Conservation (phyloP, 2,888 invertebrate genomes). For the Heteropelma amictum region DNA sequence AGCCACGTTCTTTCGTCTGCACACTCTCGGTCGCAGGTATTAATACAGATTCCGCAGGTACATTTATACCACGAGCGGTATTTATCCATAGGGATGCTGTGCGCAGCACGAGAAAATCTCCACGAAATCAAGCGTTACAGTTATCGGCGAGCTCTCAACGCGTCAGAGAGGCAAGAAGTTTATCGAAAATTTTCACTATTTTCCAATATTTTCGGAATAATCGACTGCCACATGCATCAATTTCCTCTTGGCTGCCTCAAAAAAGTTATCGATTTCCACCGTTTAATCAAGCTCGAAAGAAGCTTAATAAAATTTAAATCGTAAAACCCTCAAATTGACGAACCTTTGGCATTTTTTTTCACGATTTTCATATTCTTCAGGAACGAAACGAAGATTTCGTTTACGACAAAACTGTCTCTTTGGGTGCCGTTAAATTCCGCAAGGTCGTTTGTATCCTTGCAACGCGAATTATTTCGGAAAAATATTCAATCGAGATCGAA, state of each 20-base stretch:
- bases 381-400: too few species aligned
- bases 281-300: too few species aligned
- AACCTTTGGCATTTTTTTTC: too few species aligned
- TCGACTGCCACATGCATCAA: too few species aligned
- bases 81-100: neutral
- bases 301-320: too few species aligned
- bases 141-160: neutral
- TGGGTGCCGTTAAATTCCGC: too few species aligned
- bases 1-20: slow-evolving; percentile 50
- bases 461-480: neutral
- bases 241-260: too few species aligned
- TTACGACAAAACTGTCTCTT: neutral
- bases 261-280: too few species aligned
- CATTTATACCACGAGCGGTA: neutral
- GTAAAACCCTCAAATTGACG: too few species aligned
- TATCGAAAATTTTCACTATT: neutral
- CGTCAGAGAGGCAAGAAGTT: too few species aligned
- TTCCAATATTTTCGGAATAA: neutral
- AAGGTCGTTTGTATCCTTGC: too few species aligned
- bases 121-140: neutral
- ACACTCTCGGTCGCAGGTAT: slow-evolving; percentile 1
- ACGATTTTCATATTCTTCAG: too few species aligned
- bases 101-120: neutral
- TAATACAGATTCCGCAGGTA: slow-evolving; percentile 16
- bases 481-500: neutral